Percentiles rank a stretch among this genome's conserved stretches.
phyloP scores from a whole-genome alignment of 2,113 vertebrate species.

The Tyto alba region DNA sequence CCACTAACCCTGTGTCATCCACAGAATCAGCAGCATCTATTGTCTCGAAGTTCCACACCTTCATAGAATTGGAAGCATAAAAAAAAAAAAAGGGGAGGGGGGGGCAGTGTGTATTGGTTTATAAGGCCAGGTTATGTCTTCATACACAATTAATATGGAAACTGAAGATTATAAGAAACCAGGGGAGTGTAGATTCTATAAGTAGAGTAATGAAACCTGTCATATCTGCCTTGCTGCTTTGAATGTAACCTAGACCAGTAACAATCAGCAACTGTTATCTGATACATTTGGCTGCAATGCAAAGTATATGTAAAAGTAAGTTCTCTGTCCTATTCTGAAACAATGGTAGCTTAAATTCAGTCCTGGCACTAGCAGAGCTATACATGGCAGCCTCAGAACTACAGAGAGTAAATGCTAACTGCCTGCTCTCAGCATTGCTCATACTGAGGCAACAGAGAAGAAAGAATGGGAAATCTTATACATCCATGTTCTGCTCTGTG shows the following conservation, averaged over 20 bases:
- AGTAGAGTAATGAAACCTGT: background rate
- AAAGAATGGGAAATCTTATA: background rate
- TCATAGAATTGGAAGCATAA: background rate
- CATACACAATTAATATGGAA: background rate
- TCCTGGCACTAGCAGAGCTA: background rate
- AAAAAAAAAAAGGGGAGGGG: background rate
- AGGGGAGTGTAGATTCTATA: background rate
- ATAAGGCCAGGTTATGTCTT: background rate
- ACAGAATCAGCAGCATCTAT: conserved; percentile 78
- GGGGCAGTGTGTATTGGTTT: no score
- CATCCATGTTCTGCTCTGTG: background rate
- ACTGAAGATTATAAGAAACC: background rate
- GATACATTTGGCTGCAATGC: background rate
- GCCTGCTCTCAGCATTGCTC: background rate
- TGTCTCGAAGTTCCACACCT: conserved; percentile 91
- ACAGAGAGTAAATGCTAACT: background rate
- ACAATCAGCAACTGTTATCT: background rate
- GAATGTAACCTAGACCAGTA: background rate
- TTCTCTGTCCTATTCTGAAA: background rate
- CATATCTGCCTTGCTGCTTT: background rate
- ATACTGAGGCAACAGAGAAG: background rate
- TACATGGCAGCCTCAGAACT: background rate
- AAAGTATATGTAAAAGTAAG: background rate
- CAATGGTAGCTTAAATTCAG: background rate
- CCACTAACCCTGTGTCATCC: conserved; percentile 75